Base-by-base conservation (phyloP, 2,888 invertebrate genomes). In the Epinotia bilunana region DNA sequence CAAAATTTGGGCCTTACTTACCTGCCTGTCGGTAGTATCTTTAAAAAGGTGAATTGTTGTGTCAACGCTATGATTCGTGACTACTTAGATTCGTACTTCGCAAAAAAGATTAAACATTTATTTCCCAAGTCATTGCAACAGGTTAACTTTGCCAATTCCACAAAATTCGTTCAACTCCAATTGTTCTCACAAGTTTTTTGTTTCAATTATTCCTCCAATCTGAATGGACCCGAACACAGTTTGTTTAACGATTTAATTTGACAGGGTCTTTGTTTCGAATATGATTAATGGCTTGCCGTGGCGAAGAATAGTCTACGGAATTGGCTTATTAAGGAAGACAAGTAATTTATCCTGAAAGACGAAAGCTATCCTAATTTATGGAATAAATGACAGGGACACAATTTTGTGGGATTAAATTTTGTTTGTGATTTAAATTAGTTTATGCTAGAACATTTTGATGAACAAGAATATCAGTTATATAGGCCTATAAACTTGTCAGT, bases 231-330 rank as follows among this genome's bases (percentile, higher is more conserved):
- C 49, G 46, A 12, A 72, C 18, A 43, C 62, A 49, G 58, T 65
- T 73, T 65, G 67, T 73, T 67, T 67, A 18, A 67, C 16, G 68
- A 73, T 61, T 73, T 73, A 68, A 68, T 68, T 73, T 43, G 55
- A 55, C 60, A 49, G 33, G 18, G 61, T 67, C 61, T 73, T 73
- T 73, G 73, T 73, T 65, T 64, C 49, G 43, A 60, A 73, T 73
- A 68, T 73, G 73, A 73, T 68, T 61, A 73, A 73, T 73, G 61
- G 28, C 3, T 12, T 43, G 57, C 46, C 28, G 39, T 9, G 28
- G 43, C 62, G 73, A 68, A 73, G 58, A 73, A 68, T 68, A 68
- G 60, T 33, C 53, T 39, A 23, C 43, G 61, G 57, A 53, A 63
- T 57, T 39, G 72, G 12, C 67, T 68, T 73, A 55, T 62, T 53